Percentiles rank a stretch among this genome's conserved stretches.
phyloP scores from a whole-genome alignment of 2,113 vertebrate genomes.

The Lepus timidus region DNA sequence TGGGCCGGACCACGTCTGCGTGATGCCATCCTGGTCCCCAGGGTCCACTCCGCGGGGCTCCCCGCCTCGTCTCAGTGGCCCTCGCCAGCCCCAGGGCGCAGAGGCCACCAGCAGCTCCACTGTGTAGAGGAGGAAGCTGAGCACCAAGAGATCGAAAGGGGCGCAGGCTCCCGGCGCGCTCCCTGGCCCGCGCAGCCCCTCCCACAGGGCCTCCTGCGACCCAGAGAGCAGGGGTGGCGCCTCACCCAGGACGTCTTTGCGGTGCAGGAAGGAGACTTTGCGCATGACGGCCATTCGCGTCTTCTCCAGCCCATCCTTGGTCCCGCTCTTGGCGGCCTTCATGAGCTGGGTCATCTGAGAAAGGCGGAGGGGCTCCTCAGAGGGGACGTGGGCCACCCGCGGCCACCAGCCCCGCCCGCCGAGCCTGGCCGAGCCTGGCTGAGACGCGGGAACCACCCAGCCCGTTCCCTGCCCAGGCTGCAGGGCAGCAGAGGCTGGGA shows the following conservation, averaged over 20 bases:
- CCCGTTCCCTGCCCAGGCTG: neutral
- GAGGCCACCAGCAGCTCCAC: neutral
- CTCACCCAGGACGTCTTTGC: constrained; percentile 92
- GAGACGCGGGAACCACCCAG: neutral
- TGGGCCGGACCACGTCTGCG: neutral
- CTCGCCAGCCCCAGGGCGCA: neutral
- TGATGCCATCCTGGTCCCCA: neutral
- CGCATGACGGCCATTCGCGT: constrained; percentile 96
- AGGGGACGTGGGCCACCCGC: neutral
- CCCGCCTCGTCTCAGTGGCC: accelerated
- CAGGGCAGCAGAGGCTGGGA: neutral
- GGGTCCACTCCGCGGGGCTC: neutral
- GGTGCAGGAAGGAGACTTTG: constrained; percentile 94
- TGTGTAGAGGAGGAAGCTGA: neutral
- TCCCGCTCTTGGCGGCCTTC: constrained; percentile 96
- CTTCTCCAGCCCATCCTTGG: constrained; percentile 97
- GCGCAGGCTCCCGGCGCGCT: neutral
- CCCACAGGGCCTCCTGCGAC: no score
- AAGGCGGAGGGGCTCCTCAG: constrained; percentile 41
- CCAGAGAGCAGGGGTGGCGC: neutral
- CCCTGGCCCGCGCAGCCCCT: neutral
- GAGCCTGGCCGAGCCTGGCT: accelerated
- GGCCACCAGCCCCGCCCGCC: neutral
- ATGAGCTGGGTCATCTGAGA: constrained; percentile 97
- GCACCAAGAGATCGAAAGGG: neutral